Evolutionary conservation across 1,140 invertebrate genomes (phyloP).

Genomic region (Aphaenogaster rudis): DNA sequence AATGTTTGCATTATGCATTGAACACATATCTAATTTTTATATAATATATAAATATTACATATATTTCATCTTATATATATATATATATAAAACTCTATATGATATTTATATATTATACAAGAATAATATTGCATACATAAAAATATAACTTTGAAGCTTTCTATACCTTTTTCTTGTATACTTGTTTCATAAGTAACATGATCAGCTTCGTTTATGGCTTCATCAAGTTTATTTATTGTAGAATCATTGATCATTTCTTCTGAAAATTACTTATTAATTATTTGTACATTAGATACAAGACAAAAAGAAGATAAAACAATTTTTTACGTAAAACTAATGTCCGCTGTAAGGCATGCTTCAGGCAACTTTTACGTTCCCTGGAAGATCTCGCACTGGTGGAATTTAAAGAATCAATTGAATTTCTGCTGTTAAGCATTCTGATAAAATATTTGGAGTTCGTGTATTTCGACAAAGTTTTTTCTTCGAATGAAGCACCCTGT

Average conservation of each 20-base stretch:
- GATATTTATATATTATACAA: background rate
- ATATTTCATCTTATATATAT: background rate
- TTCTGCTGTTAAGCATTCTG: background rate
- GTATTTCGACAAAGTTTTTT: background rate
- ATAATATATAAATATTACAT: background rate
- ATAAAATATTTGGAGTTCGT: background rate
- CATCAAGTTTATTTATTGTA: conserved; percentile 70
- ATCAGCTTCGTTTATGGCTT: conserved; percentile 73
- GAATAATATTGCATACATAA: background rate
- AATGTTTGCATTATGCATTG: background rate
- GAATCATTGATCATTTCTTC: conserved; percentile 58
- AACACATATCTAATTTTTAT: background rate
- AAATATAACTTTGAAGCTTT: background rate
- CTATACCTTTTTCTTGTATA: conserved; percentile 77
- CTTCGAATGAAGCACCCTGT: background rate
- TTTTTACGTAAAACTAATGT: conserved; percentile 72
- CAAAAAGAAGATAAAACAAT: conserved; percentile 5
- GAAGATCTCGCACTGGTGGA: conserved; percentile 57
- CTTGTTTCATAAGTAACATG: conserved; percentile 73
- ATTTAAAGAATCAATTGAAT: conserved; percentile 47
- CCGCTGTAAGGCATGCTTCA: conserved; percentile 56
- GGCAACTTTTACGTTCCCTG: conserved; percentile 69
- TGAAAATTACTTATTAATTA: conserved; percentile 60
- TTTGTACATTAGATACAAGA: background rate
- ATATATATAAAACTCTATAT: background rate